A percentile compares a stretch with the other conserved stretches of the same genome.
Evolutionary conservation across 2,888 invertebrate species (phyloP).

Genomic region (Acanthosoma haemorrhoidale): DNA sequence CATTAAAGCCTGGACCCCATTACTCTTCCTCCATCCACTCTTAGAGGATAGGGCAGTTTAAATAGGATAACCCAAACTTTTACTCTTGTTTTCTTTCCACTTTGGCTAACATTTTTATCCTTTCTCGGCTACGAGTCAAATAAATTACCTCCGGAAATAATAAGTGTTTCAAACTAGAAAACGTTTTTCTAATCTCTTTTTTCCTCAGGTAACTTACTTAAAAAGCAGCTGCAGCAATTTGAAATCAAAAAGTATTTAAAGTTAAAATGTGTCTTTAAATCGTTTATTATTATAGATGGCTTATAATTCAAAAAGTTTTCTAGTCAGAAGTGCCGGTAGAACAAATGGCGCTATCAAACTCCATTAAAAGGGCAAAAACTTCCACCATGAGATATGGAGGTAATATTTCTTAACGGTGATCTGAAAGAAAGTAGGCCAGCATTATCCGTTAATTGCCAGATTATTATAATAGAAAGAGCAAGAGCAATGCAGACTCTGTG

Average conservation of each 20-base stretch:
- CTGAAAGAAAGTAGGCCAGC: no score
- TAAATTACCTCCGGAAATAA: neutral
- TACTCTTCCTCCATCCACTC: neutral
- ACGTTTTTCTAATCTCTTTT: neutral
- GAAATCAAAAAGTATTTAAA: no score
- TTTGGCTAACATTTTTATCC: neutral
- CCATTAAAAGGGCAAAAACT: no score
- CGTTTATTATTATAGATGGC: no score
- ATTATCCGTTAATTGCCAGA: no score
- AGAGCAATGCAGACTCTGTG: no score
- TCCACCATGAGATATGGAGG: no score
- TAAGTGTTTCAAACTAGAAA: neutral
- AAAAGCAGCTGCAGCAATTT: neutral
- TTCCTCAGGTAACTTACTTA: neutral
- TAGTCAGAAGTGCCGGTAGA: no score
- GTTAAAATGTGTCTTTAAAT: neutral
- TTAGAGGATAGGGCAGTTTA: neutral
- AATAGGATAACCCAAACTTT: constrained; percentile 7
- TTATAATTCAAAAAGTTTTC: no score
- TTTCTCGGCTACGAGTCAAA: neutral
- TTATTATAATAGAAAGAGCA: no score
- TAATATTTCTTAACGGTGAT: no score
- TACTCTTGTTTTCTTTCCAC: neutral
- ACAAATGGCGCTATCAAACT: no score
- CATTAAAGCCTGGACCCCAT: neutral